phyloP scores from a whole-genome alignment of 2,888 invertebrate genomes.

The Lampropteryx suffumata region DNA sequence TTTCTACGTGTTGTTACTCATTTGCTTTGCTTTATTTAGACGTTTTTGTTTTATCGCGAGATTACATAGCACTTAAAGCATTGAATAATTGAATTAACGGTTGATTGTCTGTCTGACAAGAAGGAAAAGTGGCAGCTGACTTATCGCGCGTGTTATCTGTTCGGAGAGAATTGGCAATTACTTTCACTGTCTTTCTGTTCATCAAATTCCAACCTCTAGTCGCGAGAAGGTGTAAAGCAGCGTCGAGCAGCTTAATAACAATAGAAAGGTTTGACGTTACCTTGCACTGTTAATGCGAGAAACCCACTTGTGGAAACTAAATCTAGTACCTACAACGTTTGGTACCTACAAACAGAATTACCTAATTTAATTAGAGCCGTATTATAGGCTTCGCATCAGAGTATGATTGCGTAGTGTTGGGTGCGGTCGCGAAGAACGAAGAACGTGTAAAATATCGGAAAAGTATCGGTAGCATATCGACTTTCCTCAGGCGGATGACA shows the following conservation, averaged over 20 bases:
- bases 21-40: conserved; percentile 35
- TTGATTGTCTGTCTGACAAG: conserved; percentile 59
- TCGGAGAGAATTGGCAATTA: conserved; percentile 57
- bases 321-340: neutral
- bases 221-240: conserved; percentile 4
- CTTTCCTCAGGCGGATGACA: conserved; percentile 60
- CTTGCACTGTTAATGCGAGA: conserved; percentile 32
- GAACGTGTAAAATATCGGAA: conserved; percentile 38
- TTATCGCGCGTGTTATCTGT: conserved; percentile 60
- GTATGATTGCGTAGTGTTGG: conserved; percentile 25
- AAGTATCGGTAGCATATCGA: conserved; percentile 35
- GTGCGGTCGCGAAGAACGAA: conserved; percentile 39
- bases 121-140: conserved; percentile 56
- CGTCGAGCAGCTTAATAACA: conserved; percentile 25
- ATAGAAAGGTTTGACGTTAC: conserved; percentile 36
- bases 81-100: conserved; percentile 60
- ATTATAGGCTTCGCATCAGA: conserved; percentile 51
- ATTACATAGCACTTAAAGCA: conserved; percentile 45
- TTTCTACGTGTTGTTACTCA: conserved; percentile 23
- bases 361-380: conserved; percentile 69
- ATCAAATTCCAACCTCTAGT: conserved; percentile 42
- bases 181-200: conserved; percentile 62
- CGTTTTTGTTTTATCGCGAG: conserved; percentile 45
- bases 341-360: conserved; percentile 52
- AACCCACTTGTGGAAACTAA: neutral